phyloP scores from a whole-genome alignment of 2,113 vertebrate species.

The Tonatia bakeri region DNA sequence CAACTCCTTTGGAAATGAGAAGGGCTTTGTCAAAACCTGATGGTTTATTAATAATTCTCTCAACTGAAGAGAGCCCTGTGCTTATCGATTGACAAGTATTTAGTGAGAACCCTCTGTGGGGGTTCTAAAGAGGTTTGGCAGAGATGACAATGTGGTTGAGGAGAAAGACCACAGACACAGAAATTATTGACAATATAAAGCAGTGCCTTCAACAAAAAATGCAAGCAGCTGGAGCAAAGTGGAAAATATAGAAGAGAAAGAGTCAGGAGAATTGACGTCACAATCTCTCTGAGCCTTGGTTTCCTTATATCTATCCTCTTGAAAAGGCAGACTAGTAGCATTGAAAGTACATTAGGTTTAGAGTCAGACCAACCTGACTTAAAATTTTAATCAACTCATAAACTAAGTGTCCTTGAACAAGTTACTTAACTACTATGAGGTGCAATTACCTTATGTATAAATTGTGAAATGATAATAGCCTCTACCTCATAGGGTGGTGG shows the following conservation, averaged over 20 bases:
- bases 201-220: slow-evolving; percentile 1
- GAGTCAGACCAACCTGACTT: slow-evolving; percentile 26
- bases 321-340: not conserved
- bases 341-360: slow-evolving; percentile 30
- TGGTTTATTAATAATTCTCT: slow-evolving; percentile 66
- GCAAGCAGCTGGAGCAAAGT: not conserved
- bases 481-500: not conserved
- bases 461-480: not conserved
- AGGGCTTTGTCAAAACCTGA: slow-evolving; percentile 47
- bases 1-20: slow-evolving; percentile 52
- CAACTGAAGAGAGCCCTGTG: not conserved
- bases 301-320: not conserved
- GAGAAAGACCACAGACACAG: slow-evolving; percentile 31
- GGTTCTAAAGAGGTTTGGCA: slow-evolving; percentile 24
- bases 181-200: slow-evolving; percentile 33
- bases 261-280: slow-evolving; percentile 10
- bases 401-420: not conserved
- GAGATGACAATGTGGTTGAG: slow-evolving; percentile 17
- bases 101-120: slow-evolving; percentile 31
- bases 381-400: slow-evolving; percentile 31
- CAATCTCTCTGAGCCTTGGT: not conserved
- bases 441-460: not conserved
- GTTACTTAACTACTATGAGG: slow-evolving; percentile 24
- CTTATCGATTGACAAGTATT: slow-evolving; percentile 53
- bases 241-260: not conserved